Conservation (phyloP, 1,140 invertebrate genomes). For the Euglossa dilemma region DNA sequence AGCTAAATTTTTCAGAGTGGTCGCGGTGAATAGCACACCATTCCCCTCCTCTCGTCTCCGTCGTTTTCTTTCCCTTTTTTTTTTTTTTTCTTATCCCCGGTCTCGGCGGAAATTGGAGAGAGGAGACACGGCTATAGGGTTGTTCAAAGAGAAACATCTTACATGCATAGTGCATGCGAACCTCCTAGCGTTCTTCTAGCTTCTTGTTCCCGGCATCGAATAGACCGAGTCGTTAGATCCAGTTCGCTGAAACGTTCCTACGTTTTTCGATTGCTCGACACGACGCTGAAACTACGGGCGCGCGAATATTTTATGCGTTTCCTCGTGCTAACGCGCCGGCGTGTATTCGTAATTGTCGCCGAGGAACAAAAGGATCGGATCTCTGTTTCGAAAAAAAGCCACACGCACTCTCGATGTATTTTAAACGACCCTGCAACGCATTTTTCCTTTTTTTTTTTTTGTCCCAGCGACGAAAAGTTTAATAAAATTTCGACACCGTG, state of each 20-base stretch:
- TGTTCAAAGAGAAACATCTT: constrained; percentile 73
- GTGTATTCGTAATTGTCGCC: neutral
- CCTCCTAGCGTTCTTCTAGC: constrained; percentile 24
- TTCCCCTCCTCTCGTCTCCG: too few relatives aligned
- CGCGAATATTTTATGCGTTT: too few relatives aligned
- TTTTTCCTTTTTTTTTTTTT: too few relatives aligned
- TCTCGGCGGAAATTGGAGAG: constrained; percentile 43
- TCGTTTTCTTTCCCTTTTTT: constrained; percentile 28
- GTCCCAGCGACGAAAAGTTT: neutral
- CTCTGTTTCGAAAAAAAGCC: neutral
- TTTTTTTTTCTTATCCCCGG: constrained; percentile 22
- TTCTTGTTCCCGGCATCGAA: constrained; percentile 40
- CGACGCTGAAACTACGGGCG: neutral
- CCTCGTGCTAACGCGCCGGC: too few relatives aligned
- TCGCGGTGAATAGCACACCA: constrained; percentile 68
- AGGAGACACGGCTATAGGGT: constrained; percentile 27
- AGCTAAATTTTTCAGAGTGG: constrained; percentile 75
- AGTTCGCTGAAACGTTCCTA: constrained; percentile 48
- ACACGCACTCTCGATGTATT: neutral
- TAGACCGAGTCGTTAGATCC: constrained; percentile 67
- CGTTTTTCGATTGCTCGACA: neutral
- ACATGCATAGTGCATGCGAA: constrained; percentile 69
- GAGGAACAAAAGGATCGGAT: neutral
- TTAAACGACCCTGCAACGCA: neutral
- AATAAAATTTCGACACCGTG: constrained; percentile 24